Base-by-base conservation (phyloP, 2,888 invertebrate species). In the Lydus trimaculatus region DNA sequence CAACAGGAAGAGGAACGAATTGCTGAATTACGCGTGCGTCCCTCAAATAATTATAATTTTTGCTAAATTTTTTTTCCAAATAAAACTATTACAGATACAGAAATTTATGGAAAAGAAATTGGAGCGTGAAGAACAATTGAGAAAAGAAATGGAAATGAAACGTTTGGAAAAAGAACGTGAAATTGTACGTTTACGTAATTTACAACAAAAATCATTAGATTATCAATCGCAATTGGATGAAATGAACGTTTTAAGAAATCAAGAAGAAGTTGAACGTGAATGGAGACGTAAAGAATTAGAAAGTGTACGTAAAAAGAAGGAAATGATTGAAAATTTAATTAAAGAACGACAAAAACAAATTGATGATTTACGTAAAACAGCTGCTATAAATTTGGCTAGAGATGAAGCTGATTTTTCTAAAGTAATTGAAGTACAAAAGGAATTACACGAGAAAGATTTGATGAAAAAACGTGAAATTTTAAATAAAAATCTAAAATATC, bases 1-100 rank as follows among this genome's bases (percentile, higher is more conserved):
- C 90, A 91, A 77, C 87, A 87, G 68, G 91, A 91, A 76, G 92
- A 92, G 76, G 89, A 90, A 20, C 87, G 89, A 69, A 88, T 92
- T 66, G 88, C 89, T 78, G 89, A 92, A 76, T 79, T 89, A 70
- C 89, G 91, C 62, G 90, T 88, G n/a, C 7, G 43, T 43, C 6
- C n/a, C n/a, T n/a, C n/a, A n/a, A n/a, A n/a, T n/a, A n/a, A n/a
- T n/a, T n/a, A n/a, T n/a, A n/a, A n/a, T 33, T 33, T 7, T 33
- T 33, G 33, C 7, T 33, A 7, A 9, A 7, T 33, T 33, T 33
- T 33, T 2, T 52, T 52, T n/a, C 58, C 25, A 31, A 48, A 3
- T 15, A 7, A 15, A 15, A 28, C 17, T 43, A 17, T 60, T 69
- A 11, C 65, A 88, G 85, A 85, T 92, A 75, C 84, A 87, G 73